These are phyloP conservation scores for Collichthys lucidus DNA, from an alignment of 2,113 vertebrate species.

Conservation along the genomic window DNA sequence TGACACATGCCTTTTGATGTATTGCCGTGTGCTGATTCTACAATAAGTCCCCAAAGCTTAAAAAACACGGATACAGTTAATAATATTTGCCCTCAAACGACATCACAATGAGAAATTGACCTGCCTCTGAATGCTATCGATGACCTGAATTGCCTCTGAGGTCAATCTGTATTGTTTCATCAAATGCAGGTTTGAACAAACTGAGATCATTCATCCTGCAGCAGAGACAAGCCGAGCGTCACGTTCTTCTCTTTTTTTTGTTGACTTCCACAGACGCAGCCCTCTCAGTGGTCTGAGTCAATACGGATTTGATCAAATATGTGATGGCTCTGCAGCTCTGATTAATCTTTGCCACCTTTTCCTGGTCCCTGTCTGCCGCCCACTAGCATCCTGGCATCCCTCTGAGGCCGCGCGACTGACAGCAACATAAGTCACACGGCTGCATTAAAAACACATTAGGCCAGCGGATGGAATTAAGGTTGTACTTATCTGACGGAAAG, in stretches of 20 bases:
- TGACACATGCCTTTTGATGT: constrained; percentile 26
- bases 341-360: constrained; percentile 79
- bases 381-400: constrained; percentile 72
- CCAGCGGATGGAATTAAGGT: constrained; percentile 81
- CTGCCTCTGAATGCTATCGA: constrained; percentile 38
- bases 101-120: constrained; percentile 51
- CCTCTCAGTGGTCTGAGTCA: constrained; percentile 71
- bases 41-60: constrained; percentile 24
- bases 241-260: constrained; percentile 16
- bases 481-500: constrained; percentile 77
- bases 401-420: constrained; percentile 72
- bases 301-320: constrained; percentile 79
- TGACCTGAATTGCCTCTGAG: constrained; percentile 60
- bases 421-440: constrained; percentile 84
- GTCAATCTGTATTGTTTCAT: constrained; percentile 66
- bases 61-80: constrained; percentile 50
- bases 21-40: constrained; percentile 16
- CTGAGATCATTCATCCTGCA: constrained; percentile 62
- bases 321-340: constrained; percentile 50
- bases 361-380: constrained; percentile 64
- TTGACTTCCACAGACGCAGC: constrained; percentile 51
- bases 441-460: constrained; percentile 88
- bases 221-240: constrained; percentile 35
- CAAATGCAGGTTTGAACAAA: constrained; percentile 46
- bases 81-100: constrained; percentile 27